phyloP scores from a whole-genome alignment of 1,140 invertebrate genomes.

The Calliopsis andreniformis region DNA sequence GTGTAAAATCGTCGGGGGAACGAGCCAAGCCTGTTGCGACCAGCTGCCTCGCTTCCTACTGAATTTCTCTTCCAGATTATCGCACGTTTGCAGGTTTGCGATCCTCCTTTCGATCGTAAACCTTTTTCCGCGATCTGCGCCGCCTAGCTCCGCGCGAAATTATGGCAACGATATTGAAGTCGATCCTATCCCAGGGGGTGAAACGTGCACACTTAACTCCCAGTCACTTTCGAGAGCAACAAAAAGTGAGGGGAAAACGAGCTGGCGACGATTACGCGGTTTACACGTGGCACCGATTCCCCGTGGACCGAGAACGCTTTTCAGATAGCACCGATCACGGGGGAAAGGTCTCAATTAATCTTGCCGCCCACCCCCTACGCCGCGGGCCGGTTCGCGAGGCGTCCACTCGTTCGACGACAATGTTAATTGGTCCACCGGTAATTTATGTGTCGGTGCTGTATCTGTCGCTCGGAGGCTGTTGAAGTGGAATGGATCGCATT shows the following conservation, averaged over 20 bases:
- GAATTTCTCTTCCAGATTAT: background rate
- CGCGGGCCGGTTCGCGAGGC: constrained; percentile 22
- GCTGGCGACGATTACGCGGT: constrained; percentile 1
- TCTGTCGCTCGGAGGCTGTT: constrained; percentile 25
- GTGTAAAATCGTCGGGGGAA: background rate
- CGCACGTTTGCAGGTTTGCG: background rate
- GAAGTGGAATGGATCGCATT: constrained; percentile 47
- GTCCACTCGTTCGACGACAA: constrained; percentile 50
- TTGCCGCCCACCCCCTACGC: constrained; percentile 29
- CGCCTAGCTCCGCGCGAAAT: background rate
- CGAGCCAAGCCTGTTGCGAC: background rate
- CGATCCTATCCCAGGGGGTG: background rate
- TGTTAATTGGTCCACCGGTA: constrained; percentile 63
- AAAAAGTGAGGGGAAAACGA: background rate
- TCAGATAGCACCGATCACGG: background rate
- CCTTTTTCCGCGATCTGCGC: no score
- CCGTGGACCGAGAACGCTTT: background rate
- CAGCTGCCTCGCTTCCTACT: background rate
- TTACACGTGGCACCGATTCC: constrained; percentile 37
- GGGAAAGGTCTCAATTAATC: constrained; percentile 52
- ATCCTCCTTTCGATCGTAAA: background rate
- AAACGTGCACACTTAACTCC: background rate
- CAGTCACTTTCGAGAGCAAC: background rate
- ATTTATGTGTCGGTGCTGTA: constrained; percentile 56
- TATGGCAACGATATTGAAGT: background rate